Percentiles rank a stretch among this genome's conserved stretches.
Evolutionary conservation across 1,140 invertebrate genomes (phyloP).

Genomic region (Harpegnathos saltator): DNA sequence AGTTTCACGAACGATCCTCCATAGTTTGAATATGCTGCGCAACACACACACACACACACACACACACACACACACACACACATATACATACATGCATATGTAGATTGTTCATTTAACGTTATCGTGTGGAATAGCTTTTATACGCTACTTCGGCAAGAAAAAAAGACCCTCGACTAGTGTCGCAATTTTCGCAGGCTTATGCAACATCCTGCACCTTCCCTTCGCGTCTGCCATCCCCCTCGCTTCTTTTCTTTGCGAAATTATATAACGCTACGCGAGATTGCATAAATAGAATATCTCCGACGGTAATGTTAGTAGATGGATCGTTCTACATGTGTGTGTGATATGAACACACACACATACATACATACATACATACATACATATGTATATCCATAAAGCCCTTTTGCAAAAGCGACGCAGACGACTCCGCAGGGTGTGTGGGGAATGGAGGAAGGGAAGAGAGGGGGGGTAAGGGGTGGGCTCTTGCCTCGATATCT

Average conservation of each 20-base stretch:
- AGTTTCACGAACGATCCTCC: background rate
- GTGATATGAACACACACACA: too few relatives aligned
- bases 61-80: too few relatives aligned
- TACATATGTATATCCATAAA: background rate
- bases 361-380: background rate
- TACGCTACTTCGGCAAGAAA: too few relatives aligned
- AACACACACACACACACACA: too few relatives aligned
- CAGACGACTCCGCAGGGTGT: background rate
- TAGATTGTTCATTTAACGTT: too few relatives aligned
- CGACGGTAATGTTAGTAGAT: too few relatives aligned
- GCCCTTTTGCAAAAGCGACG: background rate
- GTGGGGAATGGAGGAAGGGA: too few relatives aligned
- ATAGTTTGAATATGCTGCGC: background rate
- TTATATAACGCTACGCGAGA: background rate
- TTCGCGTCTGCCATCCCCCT: background rate
- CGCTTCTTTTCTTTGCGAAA: background rate
- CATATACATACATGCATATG: too few relatives aligned
- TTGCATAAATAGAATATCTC: background rate
- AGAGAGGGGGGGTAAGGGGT: slow-evolving; percentile 13
- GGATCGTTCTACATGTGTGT: too few relatives aligned
- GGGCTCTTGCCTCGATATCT: slow-evolving; percentile 47
- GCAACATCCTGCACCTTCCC: too few relatives aligned
- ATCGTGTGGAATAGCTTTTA: too few relatives aligned
- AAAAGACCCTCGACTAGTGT: background rate
- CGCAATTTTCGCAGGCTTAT: background rate